These are phyloP conservation scores for Amphiura filiformis DNA, from an alignment of 35 echinoderm and acorn worm species.

Conservation along the genomic window DNA sequence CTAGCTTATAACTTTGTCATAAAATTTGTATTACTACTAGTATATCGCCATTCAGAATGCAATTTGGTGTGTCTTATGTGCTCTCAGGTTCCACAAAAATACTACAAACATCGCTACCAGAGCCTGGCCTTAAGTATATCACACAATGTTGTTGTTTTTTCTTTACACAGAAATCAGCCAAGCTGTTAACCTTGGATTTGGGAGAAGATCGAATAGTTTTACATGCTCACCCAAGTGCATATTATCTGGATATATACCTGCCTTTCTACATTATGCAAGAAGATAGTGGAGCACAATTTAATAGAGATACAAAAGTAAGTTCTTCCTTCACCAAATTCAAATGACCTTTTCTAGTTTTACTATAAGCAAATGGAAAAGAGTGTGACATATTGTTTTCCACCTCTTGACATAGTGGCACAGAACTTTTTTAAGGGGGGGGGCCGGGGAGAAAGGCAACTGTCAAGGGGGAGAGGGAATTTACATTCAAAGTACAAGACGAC, in stretches of 20 bases:
- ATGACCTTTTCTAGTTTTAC: background rate
- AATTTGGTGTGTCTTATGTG: no score
- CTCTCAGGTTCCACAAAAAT: no score
- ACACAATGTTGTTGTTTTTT: conserved; percentile 1
- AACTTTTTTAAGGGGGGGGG: background rate
- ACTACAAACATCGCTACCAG: no score
- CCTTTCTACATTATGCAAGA: conserved; percentile 84
- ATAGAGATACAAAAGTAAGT: conserved; percentile 88
- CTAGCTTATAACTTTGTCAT: no score
- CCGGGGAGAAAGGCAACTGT: background rate
- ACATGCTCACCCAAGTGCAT: conserved; percentile 78
- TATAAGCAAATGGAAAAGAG: background rate
- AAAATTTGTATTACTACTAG: no score
- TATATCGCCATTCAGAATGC: no score
- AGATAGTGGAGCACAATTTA: conserved; percentile 93
- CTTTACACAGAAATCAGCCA: conserved; percentile 69
- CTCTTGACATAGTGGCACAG: background rate
- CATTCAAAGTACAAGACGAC: no score
- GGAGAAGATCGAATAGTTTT: conserved; percentile 88
- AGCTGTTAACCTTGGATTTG: conserved; percentile 71
- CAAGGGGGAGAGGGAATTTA: no score
- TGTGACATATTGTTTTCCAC: background rate
- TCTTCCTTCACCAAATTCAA: no score
- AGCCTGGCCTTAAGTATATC: no score
- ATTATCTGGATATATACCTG: conserved; percentile 82